A percentile compares a stretch with the other conserved stretches of the same genome.
phyloP scores from a whole-genome alignment of 1,140 invertebrate genomes.

The Teleogryllus occipitalis region DNA sequence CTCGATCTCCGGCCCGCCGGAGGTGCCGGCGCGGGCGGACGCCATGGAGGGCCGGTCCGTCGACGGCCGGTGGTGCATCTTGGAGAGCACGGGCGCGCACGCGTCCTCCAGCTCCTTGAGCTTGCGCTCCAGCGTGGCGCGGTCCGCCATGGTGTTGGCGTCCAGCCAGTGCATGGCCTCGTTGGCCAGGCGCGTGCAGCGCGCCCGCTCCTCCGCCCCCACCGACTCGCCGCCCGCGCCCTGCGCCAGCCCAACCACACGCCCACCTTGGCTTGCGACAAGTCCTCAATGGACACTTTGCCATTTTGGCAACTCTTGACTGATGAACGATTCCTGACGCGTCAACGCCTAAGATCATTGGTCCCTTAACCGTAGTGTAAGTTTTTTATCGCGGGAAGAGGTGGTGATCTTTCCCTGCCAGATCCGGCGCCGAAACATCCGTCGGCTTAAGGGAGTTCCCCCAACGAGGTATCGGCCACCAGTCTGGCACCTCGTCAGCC shows the following conservation, averaged over 20 bases:
- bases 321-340: too few species aligned
- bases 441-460: too few species aligned
- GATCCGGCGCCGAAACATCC: too few species aligned
- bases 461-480: too few species aligned
- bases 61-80: neutral
- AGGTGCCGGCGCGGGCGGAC: too few species aligned
- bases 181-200: constrained; percentile 48
- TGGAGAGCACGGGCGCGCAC: neutral
- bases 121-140: constrained; percentile 8
- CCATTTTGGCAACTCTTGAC: too few species aligned
- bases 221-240: constrained; percentile 47
- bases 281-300: neutral
- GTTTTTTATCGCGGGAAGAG: too few species aligned
- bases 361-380: too few species aligned
- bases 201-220: constrained; percentile 48
- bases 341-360: too few species aligned
- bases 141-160: constrained; percentile 32
- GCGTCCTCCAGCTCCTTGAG: constrained; percentile 37
- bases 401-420: too few species aligned
- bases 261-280: neutral
- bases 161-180: constrained; percentile 50
- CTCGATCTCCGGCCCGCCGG: neutral
- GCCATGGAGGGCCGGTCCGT: too few species aligned
- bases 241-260: neutral
- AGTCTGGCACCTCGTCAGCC: too few species aligned